phyloP scores from a whole-genome alignment of 2,888 invertebrate genomes.

The Omphaloscelis lunosa region DNA sequence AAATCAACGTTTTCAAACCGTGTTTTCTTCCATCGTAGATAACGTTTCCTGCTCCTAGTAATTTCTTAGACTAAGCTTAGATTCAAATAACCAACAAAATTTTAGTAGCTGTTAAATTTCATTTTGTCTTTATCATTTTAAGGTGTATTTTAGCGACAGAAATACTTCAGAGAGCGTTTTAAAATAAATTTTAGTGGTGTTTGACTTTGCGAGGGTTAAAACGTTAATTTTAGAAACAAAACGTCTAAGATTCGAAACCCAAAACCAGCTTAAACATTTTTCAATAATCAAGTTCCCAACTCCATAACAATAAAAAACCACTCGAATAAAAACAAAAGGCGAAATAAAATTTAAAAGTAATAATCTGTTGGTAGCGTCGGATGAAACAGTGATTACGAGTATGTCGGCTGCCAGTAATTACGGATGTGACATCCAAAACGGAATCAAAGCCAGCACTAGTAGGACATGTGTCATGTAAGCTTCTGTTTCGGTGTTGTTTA shows the following conservation, averaged over 20 bases:
- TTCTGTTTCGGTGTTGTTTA: not conserved
- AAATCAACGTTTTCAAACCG: too few relatives aligned
- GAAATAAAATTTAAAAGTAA: slow-evolving; percentile 38
- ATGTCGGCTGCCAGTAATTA: slow-evolving; percentile 40
- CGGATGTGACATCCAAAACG: slow-evolving; percentile 10
- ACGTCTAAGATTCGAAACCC: not conserved
- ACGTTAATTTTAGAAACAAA: not conserved
- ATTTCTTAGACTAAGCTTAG: too few relatives aligned
- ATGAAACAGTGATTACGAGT: slow-evolving; percentile 15
- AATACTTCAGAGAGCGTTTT: not conserved
- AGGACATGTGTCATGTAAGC: not conserved
- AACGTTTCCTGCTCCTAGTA: too few relatives aligned
- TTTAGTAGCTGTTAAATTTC: too few relatives aligned
- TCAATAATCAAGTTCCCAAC: slow-evolving; percentile 1
- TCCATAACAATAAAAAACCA: not conserved
- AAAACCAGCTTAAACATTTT: slow-evolving; percentile 34
- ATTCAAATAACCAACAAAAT: too few relatives aligned
- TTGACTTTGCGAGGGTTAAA: slow-evolving; percentile 7
- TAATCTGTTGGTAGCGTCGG: slow-evolving; percentile 10
- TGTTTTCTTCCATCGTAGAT: too few relatives aligned
- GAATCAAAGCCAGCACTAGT: not conserved
- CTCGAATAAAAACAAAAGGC: slow-evolving; percentile 35
- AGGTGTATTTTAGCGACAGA: not conserved
- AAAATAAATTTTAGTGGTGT: not conserved
- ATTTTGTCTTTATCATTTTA: too few relatives aligned